Base-by-base conservation (phyloP, 2,113 vertebrate genomes). In the Seriola dumerili region DNA sequence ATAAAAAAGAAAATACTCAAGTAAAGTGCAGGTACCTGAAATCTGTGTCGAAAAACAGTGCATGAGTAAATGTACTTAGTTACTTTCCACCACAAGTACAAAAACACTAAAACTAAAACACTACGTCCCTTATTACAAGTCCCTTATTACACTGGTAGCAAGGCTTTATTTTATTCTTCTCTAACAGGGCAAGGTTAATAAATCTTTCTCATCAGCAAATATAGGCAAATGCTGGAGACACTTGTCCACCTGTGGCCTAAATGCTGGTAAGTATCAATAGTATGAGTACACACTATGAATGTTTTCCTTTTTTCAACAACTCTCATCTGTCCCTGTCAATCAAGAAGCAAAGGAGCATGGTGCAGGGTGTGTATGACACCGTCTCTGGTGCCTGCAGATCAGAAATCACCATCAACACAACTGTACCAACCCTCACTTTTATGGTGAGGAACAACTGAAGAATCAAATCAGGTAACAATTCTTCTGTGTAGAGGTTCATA, bases 261-360 rank as follows among this genome's bases (percentile, higher is more conserved):
- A 42, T 68, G 11, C 34, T 73, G 61, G 21, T 10, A 36, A 54
- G 59, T 65, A 59, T 67, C 52, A 77, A 42, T 52, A 29, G 62
- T 29, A 40, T 25, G 58, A 72, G 42, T 64, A 23, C 57, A 72
- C 74, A 29, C 62, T 23, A 9, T 63, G 29, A 78, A 14, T 68
- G 72, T 72, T 89, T 89, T 76, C 76, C 44, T 65, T 83, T 89
- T 84, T 85, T 78, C 65, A 69, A 55, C 54, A 2, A 12, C 65
- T 16, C 54, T 75, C 95, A 95, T 84, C 92, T 95, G 95, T 91
- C 74, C 79, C 88, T 93, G 95, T 93, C 95, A 90, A 21, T 96
- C 95, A 94, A 57, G 10, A 11, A 72, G 61, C 55, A 59, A 19
- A 67, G 63, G 67, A 50, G 50, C 84, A 58, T 40, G 62, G 66